Evolutionary conservation across 2,888 invertebrate genomes (phyloP).

Genomic region (Lasioglossum oenotherae): DNA sequence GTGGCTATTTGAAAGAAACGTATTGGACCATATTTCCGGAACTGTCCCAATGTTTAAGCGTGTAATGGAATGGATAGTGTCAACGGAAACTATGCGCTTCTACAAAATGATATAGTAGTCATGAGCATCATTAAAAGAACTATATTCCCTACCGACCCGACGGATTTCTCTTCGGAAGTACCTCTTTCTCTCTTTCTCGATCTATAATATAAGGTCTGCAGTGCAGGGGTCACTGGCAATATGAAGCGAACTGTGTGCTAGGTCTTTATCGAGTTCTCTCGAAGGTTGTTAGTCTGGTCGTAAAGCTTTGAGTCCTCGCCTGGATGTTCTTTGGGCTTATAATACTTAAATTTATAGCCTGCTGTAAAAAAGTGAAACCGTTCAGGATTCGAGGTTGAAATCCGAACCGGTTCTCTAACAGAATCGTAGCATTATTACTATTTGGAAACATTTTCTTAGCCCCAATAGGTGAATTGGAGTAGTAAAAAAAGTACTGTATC

Average conservation of each 20-base stretch:
- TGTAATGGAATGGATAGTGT: no score
- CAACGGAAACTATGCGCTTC: neutral
- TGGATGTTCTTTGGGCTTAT: neutral
- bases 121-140: neutral
- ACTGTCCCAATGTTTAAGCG: no score
- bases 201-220: neutral
- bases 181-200: neutral
- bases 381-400: neutral
- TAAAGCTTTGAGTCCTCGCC: slow-evolving; percentile 4
- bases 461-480: neutral
- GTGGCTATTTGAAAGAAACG: no score
- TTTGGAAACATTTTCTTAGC: neutral
- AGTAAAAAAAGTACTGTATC: neutral
- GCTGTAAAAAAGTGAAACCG: neutral
- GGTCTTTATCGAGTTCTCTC: slow-evolving; percentile 19
- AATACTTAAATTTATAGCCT: slow-evolving; percentile 23
- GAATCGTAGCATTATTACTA: neutral
- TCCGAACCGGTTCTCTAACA: neutral
- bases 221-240: neutral
- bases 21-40: no score
- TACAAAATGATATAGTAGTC: neutral
- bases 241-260: neutral
- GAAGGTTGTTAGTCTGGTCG: slow-evolving; percentile 8
- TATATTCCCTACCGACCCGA: neutral
- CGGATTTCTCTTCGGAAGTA: neutral